Percentiles rank a stretch among this genome's conserved stretches.
Conservation (phyloP, 2,797 vertebrate genomes). For the Scarus forsteni region DNA sequence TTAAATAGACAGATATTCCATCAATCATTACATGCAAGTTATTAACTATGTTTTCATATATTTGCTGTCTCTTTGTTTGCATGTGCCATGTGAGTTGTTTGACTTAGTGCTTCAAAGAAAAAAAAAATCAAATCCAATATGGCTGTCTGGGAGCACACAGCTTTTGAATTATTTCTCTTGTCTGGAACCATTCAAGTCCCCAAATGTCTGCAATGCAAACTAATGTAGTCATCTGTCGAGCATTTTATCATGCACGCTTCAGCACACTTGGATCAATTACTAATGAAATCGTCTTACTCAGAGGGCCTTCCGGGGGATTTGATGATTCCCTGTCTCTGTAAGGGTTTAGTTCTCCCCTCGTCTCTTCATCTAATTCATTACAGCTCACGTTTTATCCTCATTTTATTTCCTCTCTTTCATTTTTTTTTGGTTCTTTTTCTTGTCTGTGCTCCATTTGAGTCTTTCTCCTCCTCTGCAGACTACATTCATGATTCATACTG, state of each 20-base stretch:
- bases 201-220: conserved; percentile 52
- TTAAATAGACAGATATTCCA: conserved; percentile 21
- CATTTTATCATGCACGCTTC: conserved; percentile 55
- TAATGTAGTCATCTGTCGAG: conserved; percentile 47
- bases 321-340: conserved; percentile 6
- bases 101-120: conserved; percentile 41
- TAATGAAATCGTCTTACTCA: conserved; percentile 51
- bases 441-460: too few relatives aligned
- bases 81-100: conserved; percentile 12
- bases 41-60: not conserved
- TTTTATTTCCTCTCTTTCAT: not conserved
- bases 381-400: not conserved
- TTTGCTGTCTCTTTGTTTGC: not conserved
- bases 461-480: too few relatives aligned
- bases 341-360: conserved; percentile 7
- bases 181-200: conserved; percentile 38
- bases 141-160: conserved; percentile 26
- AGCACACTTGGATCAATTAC: conserved; percentile 58
- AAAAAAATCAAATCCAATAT: conserved; percentile 34
- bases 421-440: not conserved
- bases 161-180: conserved; percentile 44
- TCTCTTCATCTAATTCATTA: conserved; percentile 13
- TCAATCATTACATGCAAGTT: conserved; percentile 6
- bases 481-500: too few relatives aligned
- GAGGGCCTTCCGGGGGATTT: conserved; percentile 40